Evolutionary conservation across 2,888 invertebrate species (phyloP).

Genomic region (Andrena trimmerana): DNA sequence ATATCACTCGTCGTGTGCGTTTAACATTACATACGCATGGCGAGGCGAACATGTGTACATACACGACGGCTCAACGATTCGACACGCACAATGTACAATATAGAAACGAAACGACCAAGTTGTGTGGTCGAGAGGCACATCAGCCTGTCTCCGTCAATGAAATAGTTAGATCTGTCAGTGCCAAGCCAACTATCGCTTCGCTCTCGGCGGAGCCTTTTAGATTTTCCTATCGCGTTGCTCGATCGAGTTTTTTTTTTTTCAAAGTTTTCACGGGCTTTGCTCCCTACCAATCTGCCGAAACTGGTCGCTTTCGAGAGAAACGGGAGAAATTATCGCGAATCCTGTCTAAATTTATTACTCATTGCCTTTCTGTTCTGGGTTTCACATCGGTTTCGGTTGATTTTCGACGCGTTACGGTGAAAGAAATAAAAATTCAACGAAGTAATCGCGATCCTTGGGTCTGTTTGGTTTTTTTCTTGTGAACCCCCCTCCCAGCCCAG

Average conservation of each 20-base stretch:
- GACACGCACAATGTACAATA: constrained; percentile 39
- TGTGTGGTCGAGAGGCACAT: constrained; percentile 64
- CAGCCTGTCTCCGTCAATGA: constrained; percentile 78
- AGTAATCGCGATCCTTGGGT: not conserved
- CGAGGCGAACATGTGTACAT: constrained; percentile 43
- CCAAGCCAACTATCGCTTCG: constrained; percentile 81
- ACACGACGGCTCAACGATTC: constrained; percentile 29
- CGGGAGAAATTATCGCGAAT: constrained; percentile 12
- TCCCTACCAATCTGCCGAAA: not conserved
- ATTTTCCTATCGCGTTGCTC: constrained; percentile 63
- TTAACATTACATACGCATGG: constrained; percentile 11
- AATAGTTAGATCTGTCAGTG: constrained; percentile 83
- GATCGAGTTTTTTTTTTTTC: constrained; percentile 26
- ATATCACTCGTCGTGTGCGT: constrained; percentile 32
- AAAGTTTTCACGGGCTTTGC: not conserved
- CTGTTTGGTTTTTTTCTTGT: not conserved
- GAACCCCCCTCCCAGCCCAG: not conserved
- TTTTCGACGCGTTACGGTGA: not conserved
- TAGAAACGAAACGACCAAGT: constrained; percentile 50
- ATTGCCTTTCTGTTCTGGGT: not conserved
- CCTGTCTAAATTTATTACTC: not conserved
- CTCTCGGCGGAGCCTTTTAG: constrained; percentile 73
- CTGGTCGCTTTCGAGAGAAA: constrained; percentile 5
- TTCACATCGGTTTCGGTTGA: not conserved
- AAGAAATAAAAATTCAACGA: not conserved